These are phyloP conservation scores for Rhizomys pruinosus DNA, from an alignment of 2,113 vertebrate genomes.

Conservation along the genomic window DNA sequence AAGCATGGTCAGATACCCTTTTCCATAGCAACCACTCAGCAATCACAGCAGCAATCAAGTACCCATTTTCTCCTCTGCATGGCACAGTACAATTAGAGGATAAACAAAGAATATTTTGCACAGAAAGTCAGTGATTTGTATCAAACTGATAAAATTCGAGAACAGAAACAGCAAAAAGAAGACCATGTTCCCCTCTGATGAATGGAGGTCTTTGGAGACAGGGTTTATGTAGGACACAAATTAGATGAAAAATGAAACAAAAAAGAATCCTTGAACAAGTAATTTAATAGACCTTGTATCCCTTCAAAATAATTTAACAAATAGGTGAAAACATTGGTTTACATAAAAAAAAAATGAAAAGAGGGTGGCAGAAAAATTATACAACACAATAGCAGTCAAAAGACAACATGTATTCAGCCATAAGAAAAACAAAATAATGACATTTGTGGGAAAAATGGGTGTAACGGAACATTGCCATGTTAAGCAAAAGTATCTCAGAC, in stretches of 20 bases:
- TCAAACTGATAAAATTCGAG: constrained; percentile 67
- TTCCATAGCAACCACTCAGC: constrained; percentile 61
- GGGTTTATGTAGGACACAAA: constrained; percentile 56
- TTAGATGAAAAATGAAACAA: constrained; percentile 44
- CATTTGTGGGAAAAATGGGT: background rate
- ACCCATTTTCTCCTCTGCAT: constrained; percentile 58
- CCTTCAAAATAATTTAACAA: constrained; percentile 45
- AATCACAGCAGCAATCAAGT: constrained; percentile 46
- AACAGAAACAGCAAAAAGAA: constrained; percentile 62
- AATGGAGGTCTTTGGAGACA: constrained; percentile 27
- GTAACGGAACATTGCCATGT: background rate
- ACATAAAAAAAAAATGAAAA: constrained; percentile 48
- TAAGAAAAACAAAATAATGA: background rate
- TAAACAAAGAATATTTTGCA: constrained; percentile 72
- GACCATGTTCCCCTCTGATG: constrained; percentile 56
- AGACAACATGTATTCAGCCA: background rate
- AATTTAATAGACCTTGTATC: constrained; percentile 25
- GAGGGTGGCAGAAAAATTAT: background rate
- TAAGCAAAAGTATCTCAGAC: background rate
- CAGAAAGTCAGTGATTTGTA: constrained; percentile 67
- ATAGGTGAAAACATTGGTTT: constrained; percentile 53
- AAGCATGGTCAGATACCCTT: constrained; percentile 46
- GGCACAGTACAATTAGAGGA: constrained; percentile 66
- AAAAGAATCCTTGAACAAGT: background rate
- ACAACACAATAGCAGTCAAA: constrained; percentile 38